A percentile compares a stretch with the other conserved stretches of the same genome.
Evolutionary conservation across 53 echinoderm and acorn worm genomes (phyloP).

Genomic region (Patiria pectinifera): DNA sequence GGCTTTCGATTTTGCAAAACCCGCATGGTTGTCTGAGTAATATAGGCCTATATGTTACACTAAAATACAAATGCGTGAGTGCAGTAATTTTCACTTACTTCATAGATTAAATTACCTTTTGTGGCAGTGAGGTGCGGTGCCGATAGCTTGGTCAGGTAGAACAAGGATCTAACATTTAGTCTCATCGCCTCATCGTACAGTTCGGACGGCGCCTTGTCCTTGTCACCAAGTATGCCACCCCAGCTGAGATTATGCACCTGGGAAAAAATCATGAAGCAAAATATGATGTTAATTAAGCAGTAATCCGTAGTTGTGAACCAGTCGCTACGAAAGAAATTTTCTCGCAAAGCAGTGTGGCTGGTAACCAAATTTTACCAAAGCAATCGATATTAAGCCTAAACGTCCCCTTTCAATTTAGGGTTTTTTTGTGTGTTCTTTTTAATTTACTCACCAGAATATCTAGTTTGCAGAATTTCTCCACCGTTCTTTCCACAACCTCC

Average conservation of each 20-base stretch:
- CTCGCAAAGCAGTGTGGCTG: too few species aligned
- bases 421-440: neutral
- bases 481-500: constrained; percentile 32
- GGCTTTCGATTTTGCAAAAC: too few species aligned
- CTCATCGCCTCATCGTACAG: constrained; percentile 24
- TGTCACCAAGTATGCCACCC: neutral
- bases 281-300: neutral
- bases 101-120: constrained; percentile 29
- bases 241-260: constrained; percentile 40
- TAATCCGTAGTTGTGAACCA: neutral
- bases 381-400: too few species aligned
- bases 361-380: neutral
- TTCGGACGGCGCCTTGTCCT: neutral
- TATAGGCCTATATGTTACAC: too few species aligned
- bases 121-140: constrained; percentile 51
- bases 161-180: constrained; percentile 43
- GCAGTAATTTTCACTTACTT: neutral
- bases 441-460: constrained; percentile 45
- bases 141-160: constrained; percentile 35
- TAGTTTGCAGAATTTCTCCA: constrained; percentile 37
- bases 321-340: neutral
- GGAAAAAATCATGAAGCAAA: neutral
- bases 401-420: too few species aligned
- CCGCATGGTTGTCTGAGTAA: too few species aligned
- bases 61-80: too few species aligned